Percentiles rank a stretch among this genome's conserved stretches.
Conservation (phyloP, 2,888 invertebrate genomes). For the Drosophila gaucha region DNA sequence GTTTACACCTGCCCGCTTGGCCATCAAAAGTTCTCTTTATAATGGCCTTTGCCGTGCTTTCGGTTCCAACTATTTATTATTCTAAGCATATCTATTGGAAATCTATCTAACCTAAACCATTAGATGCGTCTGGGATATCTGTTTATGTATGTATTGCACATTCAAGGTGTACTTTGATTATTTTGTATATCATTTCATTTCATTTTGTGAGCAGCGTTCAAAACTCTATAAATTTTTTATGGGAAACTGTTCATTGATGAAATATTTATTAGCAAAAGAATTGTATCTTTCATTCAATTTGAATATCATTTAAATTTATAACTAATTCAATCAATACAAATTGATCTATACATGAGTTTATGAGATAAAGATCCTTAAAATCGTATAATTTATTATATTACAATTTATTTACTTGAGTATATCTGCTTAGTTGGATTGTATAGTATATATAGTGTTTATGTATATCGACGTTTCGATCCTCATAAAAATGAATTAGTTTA, state of each 20-base stretch:
- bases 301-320: conserved; percentile 10
- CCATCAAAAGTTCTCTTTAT: conserved; percentile 40
- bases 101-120: conserved; percentile 48
- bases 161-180: conserved; percentile 59
- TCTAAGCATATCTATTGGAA: conserved; percentile 63
- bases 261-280: conserved; percentile 1
- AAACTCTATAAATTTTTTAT: conserved; percentile 14
- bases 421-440: too few species aligned
- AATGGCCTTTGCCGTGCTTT: conserved; percentile 37
- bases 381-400: neutral
- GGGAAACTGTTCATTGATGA: neutral
- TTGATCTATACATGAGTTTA: neutral
- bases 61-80: conserved; percentile 66
- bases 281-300: neutral
- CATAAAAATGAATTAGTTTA: neutral
- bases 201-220: conserved; percentile 26
- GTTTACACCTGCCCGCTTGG: conserved; percentile 50
- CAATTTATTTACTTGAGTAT: neutral
- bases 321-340: neutral
- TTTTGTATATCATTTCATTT: conserved; percentile 15
- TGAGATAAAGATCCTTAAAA: neutral
- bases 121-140: too few species aligned
- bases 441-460: neutral
- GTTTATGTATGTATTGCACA: conserved; percentile 35
- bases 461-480: too few species aligned